Evolutionary conservation across 2,888 invertebrate genomes (phyloP), one percentile per base, ranked within the genome.

Genomic region (Elegia similella): DNA sequence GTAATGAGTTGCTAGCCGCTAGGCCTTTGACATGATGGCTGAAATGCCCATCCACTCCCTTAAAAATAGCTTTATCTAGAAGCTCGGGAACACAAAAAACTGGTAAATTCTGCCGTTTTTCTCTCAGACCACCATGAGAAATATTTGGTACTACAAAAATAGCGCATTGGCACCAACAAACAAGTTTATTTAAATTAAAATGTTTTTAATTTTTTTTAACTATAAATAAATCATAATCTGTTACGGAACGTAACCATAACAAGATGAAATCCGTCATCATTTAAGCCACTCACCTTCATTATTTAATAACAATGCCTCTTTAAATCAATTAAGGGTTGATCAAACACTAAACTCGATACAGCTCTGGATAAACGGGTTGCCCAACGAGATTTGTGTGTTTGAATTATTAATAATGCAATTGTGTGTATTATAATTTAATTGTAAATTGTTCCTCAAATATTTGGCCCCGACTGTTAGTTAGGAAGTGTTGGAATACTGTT

Each of bases 361-460:
- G 44, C 34, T 34, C 34, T 17, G 34, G 7, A 29, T 43, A 42
- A 64, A 62, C 62, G 59, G 67, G 68, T 72, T 69, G 69, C 67
- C 60, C 64, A 78, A 84, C 69, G 65, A 70, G 73, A 81, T 84
- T 82, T 78, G 61, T 64, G 57, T 70, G 77, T 82, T 79, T 80
- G 75, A 70, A 62, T 62, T 75, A 80, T 80, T 81, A 80, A 80
- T 82, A 78, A 82, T 79, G 68, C 70, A 76, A 70, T 72, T 76
- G 76, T 71, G 72, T 70, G 71, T 69, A 67, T 68, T 67, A 69
- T 72, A 70, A 76, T 74, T 76, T 70, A 69, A 69, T 65, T 62
- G 64, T 70, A 68, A 72, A 70, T 67, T 65, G 69, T 67, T 69
- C 56, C 56, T 59, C 61, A 71, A 72, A 76, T 68, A 70, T 70